Evolutionary conservation across 2,888 invertebrate species (phyloP).

Genomic region (Tromatobia lineatoria): DNA sequence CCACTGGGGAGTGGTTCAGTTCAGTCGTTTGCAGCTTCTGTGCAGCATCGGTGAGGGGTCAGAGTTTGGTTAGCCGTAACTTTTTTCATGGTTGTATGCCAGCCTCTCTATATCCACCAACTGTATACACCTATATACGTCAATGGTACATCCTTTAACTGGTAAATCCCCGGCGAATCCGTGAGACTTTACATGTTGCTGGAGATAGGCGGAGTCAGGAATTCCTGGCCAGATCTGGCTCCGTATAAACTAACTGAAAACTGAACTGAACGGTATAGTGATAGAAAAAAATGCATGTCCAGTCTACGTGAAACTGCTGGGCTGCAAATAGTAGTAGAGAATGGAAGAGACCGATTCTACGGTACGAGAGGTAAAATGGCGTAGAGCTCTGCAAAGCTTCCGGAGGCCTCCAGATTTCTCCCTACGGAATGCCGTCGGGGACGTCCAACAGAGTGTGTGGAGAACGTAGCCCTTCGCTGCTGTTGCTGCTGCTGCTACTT

Average conservation of each 20-base stretch:
- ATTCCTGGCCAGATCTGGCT: slow-evolving; percentile 29
- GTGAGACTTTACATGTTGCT: slow-evolving; percentile 65
- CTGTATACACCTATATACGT: slow-evolving; percentile 47
- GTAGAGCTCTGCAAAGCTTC: slow-evolving; percentile 3
- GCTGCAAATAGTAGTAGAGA: not conserved
- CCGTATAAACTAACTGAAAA: slow-evolving; percentile 48
- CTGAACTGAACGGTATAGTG: slow-evolving; percentile 49
- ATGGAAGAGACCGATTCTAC: slow-evolving; percentile 5
- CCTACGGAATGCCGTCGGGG: slow-evolving; percentile 9
- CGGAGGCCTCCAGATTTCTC: slow-evolving; percentile 23
- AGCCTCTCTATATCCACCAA: slow-evolving; percentile 1
- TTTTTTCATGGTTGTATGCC: slow-evolving; percentile 9
- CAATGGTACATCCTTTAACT: slow-evolving; percentile 68
- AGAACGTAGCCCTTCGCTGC: slow-evolving; percentile 1
- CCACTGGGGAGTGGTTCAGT: slow-evolving; percentile 53
- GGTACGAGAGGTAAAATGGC: slow-evolving; percentile 44
- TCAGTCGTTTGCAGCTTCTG: slow-evolving; percentile 52
- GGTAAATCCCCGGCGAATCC: slow-evolving; percentile 70
- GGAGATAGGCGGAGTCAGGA: slow-evolving; percentile 34
- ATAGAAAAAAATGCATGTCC: slow-evolving; percentile 12
- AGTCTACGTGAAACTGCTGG: not conserved
- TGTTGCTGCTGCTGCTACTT: slow-evolving; percentile 11
- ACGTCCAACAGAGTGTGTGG: slow-evolving; percentile 7
- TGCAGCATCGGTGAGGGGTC: slow-evolving; percentile 28
- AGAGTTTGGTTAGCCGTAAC: slow-evolving; percentile 31